Conservation (phyloP, 2,888 invertebrate genomes). For the Papilio demoleus region DNA sequence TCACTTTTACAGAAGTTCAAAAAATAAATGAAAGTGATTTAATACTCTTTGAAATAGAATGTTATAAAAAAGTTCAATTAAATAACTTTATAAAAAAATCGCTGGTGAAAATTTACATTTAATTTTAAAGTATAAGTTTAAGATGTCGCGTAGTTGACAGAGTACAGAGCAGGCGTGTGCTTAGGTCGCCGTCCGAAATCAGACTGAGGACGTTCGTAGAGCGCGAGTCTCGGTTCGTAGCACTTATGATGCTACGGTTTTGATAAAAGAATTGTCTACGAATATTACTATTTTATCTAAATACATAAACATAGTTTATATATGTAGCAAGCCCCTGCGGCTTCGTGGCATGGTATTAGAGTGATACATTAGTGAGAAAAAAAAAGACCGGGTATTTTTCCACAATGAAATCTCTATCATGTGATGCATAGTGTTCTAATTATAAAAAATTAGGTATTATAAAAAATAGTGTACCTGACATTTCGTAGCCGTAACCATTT, state of each 20-base stretch:
- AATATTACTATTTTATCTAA: background rate
- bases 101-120: background rate
- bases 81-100: constrained; percentile 1
- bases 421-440: too few species aligned
- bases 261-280: constrained; percentile 3
- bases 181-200: constrained; percentile 32
- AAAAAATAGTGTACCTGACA: too few species aligned
- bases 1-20: background rate
- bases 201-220: constrained; percentile 34
- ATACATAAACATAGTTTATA: background rate
- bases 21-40: background rate
- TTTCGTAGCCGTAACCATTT: too few species aligned
- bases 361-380: too few species aligned
- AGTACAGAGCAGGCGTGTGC: constrained; percentile 35
- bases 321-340: too few species aligned
- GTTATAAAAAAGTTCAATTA: background rate
- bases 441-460: too few species aligned
- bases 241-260: background rate
- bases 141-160: constrained; percentile 27
- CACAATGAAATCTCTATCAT: too few species aligned
- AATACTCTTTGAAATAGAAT: background rate
- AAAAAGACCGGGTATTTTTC: too few species aligned
- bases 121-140: constrained; percentile 29
- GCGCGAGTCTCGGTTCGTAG: background rate
- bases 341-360: too few species aligned